phyloP scores from a whole-genome alignment of 2,888 invertebrate genomes.

The Clostera curtula region DNA sequence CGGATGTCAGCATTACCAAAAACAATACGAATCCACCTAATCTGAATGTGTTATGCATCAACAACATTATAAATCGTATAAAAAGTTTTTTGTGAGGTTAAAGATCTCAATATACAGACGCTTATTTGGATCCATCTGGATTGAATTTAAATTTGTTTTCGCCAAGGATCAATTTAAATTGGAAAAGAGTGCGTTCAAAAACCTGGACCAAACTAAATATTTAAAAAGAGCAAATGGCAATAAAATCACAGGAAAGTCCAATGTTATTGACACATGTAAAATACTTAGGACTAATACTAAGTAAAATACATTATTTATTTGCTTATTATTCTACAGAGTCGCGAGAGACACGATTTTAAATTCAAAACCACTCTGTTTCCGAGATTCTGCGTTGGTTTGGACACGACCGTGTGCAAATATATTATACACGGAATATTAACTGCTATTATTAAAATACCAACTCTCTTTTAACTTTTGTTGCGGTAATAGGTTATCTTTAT shows the following conservation, averaged over 20 bases:
- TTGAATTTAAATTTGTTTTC: too few species aligned
- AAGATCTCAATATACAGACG: too few species aligned
- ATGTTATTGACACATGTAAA: conserved; percentile 43
- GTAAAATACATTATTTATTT: conserved; percentile 42
- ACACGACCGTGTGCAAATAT: conserved; percentile 30
- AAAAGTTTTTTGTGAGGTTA: too few species aligned
- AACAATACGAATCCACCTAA: too few species aligned
- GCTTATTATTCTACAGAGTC: conserved; percentile 18
- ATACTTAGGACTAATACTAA: conserved; percentile 24
- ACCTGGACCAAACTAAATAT: conserved; percentile 1
- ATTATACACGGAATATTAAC: conserved; percentile 24
- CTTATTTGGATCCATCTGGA: too few species aligned
- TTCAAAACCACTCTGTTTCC: conserved; percentile 41
- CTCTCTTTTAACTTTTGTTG: conserved; percentile 9
- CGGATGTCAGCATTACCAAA: too few species aligned
- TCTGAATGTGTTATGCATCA: too few species aligned
- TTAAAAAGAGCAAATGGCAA: conserved; percentile 4
- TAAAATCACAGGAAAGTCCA: conserved; percentile 9
- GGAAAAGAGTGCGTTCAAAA: too few species aligned
- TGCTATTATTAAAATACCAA: conserved; percentile 13
- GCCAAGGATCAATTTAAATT: too few species aligned
- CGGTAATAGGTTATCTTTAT: conserved; percentile 4
- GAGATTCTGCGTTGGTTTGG: conserved; percentile 27
- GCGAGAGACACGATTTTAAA: conserved; percentile 34
- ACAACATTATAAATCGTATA: too few species aligned